Evolutionary conservation across 2,797 vertebrate species (phyloP), one percentile per base, ranked within the genome.

Genomic region (Spea hammondii): DNA sequence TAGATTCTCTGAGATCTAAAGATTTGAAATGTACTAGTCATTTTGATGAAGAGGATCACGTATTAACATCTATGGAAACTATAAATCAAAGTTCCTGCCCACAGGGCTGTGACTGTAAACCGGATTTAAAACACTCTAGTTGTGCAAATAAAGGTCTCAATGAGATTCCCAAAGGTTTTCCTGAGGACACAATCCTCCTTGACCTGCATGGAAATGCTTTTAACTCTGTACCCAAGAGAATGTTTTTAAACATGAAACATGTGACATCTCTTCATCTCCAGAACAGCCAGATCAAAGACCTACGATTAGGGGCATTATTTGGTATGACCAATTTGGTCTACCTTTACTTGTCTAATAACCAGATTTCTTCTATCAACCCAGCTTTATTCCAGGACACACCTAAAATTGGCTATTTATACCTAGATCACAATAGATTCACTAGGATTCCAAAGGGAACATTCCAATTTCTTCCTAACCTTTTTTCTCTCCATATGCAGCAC

Each of bases 241-340:
- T 95, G 84, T 99, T 99, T 83, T 89, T 88, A 0, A 90, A 91
- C 4, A 84, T 96, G 47, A 76, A 88, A 68, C 87, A 88, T 65
- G 91, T 97, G 6, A 89, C 95, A 70, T 99, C 97, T 0, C 90
- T 99, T 47, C 96, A 99, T 76, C 89, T 99, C 80, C 97, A 99
- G 88, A 87, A 83, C 85, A 97, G 96, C 74, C 83, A 87, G 84
- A 93, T 98, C 2, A 66, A 84, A 0, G 88, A 72, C 1, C 86
- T 99, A 77, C 92, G 91, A 13, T 86, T 84, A 0, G 90, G 94
- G 0, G 96, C 95, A 1, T 92, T 99, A 83, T 88, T 1, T 0
- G 94, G 95, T 3, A 92, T 99, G 93, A 91, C 88, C 76, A 89
- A 88, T 14, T 88, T 99, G n/a, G 83, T 97, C 62, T 99, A 99